Conservation (phyloP, 1,140 invertebrate genomes). For the Bombus breviceps region DNA sequence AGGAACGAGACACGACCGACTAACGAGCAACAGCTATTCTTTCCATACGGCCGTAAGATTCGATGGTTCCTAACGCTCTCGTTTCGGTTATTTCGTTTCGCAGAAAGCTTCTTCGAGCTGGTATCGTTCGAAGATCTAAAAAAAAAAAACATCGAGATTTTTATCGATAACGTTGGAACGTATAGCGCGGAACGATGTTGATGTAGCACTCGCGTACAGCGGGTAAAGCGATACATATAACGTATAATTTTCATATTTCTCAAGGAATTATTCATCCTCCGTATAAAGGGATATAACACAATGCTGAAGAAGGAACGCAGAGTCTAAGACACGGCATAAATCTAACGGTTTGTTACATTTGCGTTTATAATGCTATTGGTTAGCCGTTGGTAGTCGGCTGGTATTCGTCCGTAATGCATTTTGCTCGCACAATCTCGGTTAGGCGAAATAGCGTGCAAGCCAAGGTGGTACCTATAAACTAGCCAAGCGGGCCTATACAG, state of each 20-base stretch:
- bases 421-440: slow-evolving; percentile 58
- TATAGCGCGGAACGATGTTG: neutral
- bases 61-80: neutral
- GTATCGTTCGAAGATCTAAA: too few species aligned
- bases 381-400: slow-evolving; percentile 32
- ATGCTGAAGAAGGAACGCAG: neutral
- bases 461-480: slow-evolving; percentile 66
- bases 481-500: slow-evolving; percentile 52
- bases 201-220: neutral
- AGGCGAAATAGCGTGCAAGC: slow-evolving; percentile 61
- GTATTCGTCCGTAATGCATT: slow-evolving; percentile 65
- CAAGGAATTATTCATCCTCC: too few species aligned
- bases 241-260: neutral
- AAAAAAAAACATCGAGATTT: neutral
- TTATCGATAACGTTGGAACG: neutral
- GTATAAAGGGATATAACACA: too few species aligned
- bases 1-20: neutral
- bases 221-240: neutral
- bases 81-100: neutral
- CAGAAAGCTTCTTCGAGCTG: neutral
- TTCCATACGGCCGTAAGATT: neutral
- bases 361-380: slow-evolving; percentile 47
- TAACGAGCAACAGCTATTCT: neutral
- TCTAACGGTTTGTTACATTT: slow-evolving; percentile 30
- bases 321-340: slow-evolving; percentile 1